Percentiles rank a stretch among this genome's conserved stretches.
These are phyloP conservation scores for Athene cunicularia DNA, from an alignment of 2,113 vertebrate genomes.

Conservation along the genomic window DNA sequence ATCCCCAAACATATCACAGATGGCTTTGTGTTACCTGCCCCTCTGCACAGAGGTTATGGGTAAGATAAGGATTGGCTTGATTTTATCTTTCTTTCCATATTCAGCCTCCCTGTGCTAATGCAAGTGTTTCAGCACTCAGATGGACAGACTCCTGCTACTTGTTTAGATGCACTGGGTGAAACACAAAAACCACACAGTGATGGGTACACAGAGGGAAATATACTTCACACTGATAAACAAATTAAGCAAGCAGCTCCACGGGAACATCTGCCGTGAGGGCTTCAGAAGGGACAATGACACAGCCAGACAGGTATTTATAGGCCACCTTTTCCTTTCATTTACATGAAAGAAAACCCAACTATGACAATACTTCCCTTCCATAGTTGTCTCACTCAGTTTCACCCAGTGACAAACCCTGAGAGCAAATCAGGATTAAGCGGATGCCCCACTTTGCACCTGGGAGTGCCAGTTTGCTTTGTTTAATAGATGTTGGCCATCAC, in stretches of 20 bases:
- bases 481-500: not conserved
- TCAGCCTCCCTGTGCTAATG: not conserved
- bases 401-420: not conserved
- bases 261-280: fast-evolving
- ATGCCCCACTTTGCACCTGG: not conserved
- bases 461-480: not conserved
- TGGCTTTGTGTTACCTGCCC: not conserved
- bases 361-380: not conserved
- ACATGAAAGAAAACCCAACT: not conserved
- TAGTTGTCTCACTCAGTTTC: not conserved
- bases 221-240: not conserved
- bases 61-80: not conserved
- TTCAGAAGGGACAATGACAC: not conserved
- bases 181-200: not conserved
- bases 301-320: not conserved
- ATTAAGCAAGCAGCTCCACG: not conserved
- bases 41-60: not conserved
- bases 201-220: not conserved
- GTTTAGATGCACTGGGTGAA: not conserved
- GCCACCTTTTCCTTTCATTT: not conserved
- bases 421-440: not conserved
- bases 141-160: not conserved
- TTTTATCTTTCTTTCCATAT: not conserved
- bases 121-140: not conserved
- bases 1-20: not conserved